These are phyloP conservation scores for Rhincodon typus DNA, from an alignment of 2,797 vertebrate genomes.

Conservation along the genomic window DNA sequence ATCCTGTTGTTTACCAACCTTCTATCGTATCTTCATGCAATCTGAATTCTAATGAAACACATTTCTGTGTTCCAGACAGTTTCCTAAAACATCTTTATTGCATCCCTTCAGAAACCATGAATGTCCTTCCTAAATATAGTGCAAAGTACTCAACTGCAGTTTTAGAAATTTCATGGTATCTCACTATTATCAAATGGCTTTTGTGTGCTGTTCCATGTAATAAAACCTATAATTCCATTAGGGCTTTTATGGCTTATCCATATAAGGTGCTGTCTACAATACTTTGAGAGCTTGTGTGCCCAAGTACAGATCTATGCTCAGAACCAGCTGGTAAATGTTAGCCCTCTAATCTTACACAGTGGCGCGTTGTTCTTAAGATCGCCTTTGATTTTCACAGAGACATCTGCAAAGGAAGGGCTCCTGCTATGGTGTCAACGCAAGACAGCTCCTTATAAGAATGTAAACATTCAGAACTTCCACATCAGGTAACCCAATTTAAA, in stretches of 20 bases:
- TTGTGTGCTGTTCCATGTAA: background rate
- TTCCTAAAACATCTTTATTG: background rate
- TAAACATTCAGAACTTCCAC: conserved; percentile 99
- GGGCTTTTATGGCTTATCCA: background rate
- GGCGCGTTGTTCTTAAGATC: background rate
- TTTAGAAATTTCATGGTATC: background rate
- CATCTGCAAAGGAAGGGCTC: conserved; percentile 93
- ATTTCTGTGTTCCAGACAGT: background rate
- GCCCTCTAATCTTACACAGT: background rate
- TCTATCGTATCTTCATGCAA: background rate
- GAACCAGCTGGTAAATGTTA: background rate
- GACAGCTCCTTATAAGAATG: conserved; percentile 96
- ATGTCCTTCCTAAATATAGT: background rate
- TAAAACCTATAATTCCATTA: background rate
- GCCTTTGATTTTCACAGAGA: conserved; percentile 62
- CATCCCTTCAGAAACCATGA: background rate
- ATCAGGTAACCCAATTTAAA: conserved; percentile 71
- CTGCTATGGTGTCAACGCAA: conserved; percentile 97
- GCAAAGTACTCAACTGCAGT: background rate
- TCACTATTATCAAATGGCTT: background rate
- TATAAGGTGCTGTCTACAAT: background rate
- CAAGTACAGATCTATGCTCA: background rate
- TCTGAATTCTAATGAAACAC: background rate
- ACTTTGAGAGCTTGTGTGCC: background rate
- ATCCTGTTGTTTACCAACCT: background rate